phyloP scores from a whole-genome alignment of 1,140 invertebrate species.

The Mercenaria mercenaria region DNA sequence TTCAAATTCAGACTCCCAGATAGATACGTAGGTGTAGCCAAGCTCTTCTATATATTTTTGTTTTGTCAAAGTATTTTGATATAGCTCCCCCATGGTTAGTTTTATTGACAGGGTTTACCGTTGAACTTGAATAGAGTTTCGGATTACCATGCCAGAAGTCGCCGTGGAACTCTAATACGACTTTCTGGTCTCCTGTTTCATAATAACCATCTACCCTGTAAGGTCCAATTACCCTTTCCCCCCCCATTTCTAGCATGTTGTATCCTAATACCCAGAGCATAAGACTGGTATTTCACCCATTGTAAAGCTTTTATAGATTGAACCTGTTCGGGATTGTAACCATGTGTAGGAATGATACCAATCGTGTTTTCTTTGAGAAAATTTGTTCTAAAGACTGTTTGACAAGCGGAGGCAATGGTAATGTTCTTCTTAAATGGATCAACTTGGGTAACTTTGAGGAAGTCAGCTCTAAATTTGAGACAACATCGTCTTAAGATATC shows the following conservation, averaged over 20 bases:
- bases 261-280: not conserved
- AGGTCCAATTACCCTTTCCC: constrained; percentile 19
- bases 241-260: constrained; percentile 22
- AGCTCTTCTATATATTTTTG: too few species aligned
- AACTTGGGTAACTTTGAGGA: too few species aligned
- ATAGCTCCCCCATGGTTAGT: constrained; percentile 54
- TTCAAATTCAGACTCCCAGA: too few species aligned
- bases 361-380: too few species aligned
- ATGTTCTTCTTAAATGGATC: too few species aligned
- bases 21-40: too few species aligned
- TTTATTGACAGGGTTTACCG: constrained; percentile 1
- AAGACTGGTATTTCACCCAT: constrained; percentile 10
- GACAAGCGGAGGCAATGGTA: too few species aligned
- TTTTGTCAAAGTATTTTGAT: constrained; percentile 24
- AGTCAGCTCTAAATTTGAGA: too few species aligned
- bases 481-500: too few species aligned
- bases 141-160: constrained; percentile 36
- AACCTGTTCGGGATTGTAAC: too few species aligned
- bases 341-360: too few species aligned
- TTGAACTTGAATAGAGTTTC: not conserved
- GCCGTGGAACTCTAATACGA: constrained; percentile 23
- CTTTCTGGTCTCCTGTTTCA: constrained; percentile 8
- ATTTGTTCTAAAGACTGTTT: too few species aligned
- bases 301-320: constrained; percentile 1
- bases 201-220: constrained; percentile 23